Evolutionary conservation across 2,113 vertebrate genomes (phyloP), one percentile per base, ranked within the genome.

Genomic region (Heloderma charlesbogerti): DNA sequence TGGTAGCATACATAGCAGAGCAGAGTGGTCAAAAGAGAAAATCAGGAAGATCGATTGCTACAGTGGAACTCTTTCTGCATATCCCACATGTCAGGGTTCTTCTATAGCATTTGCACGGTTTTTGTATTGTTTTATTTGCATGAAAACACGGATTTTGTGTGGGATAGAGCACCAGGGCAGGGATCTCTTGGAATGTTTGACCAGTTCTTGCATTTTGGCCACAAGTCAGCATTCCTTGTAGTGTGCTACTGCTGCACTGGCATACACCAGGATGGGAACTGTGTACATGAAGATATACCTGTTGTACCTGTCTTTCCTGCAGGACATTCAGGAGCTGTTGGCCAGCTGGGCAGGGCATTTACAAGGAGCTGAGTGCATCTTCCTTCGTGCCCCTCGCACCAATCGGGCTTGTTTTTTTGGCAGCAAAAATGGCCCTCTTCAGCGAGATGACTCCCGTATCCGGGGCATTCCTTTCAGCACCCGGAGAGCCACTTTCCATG

Each of bases 301-400:
- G 4, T 60, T n/a, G 13, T 66, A 20, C 72, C 66, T 7, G 1
- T 95, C 86, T 90, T 60, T 95, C 82, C 7, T 54, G 37, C 96
- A 99, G 99, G 99, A 99, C 51, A 98, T 99, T 92, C 98, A 98
- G 92, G 98, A 99, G n/a, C 97, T 99, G 87, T 95, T 99, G 91
- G 92, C 96, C 90, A 95, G 89, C 90, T 99, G 99, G 99, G 92
- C 96, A 0, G 96, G 98, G 87, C 96, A 98, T 40, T 94, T 99
- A 89, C 94, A 77, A 18, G 97, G 97, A 88, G 98, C 99, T 74
- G 97, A 97, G 84, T 97, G 96, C 13, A 96, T 99, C 94, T 98
- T 99, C 72, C 91, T 99, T 18, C 98, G 97, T 20, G 98, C 97
- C 1, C 98, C 98, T 0, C 97, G 94, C 88, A 98, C 98, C 94